Base-by-base conservation (phyloP, 2,113 vertebrate species). In the Gadus chalcogrammus region DNA sequence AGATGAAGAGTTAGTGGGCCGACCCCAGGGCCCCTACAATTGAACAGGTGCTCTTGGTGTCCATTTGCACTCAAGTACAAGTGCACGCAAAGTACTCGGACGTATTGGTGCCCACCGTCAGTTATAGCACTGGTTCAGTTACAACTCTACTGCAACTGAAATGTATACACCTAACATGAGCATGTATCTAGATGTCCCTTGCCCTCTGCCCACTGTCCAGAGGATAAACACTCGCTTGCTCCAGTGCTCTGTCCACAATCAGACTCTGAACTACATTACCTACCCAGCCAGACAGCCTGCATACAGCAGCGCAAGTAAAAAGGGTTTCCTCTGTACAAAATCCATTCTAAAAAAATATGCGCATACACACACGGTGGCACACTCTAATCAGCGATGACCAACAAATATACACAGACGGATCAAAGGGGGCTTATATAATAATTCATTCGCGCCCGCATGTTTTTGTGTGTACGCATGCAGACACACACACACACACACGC, bases 281-380 rank as follows among this genome's bases (percentile, higher is more conserved):
- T 71, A 76, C 81, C 72, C 15, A 67, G 72, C 42, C 42, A 48
- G 73, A 71, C 31, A 16, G 71, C 78, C 79, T 74, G 80, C 82
- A 35, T 69, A 80, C 71, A 22, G 79, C 77, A 73, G 75, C 76
- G 68, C 65, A n/a, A 79, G 79, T 84, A 83, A 81, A 89, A 87
- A 87, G 78, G 73, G 72, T 38, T 71, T 82, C 76, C 65, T 76
- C 79, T 87, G 83, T 91, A 91, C 91, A 92, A 92, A 92, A 92
- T 84, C 80, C 80, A 83, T 80, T n/a, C n/a, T 58, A 58, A 58
- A 58, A 88, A 90, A 90, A 92, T 79, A 80, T 76, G 77, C 81
- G 79, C 73, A 79, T 27, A 85, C 78, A 55, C n/a, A 84, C 74
- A 84, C 74, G 28, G 81, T 82, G 83, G 81, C 82, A 84, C 81